Conservation (phyloP, 1,140 invertebrate species). For the Atta cephalotes region DNA sequence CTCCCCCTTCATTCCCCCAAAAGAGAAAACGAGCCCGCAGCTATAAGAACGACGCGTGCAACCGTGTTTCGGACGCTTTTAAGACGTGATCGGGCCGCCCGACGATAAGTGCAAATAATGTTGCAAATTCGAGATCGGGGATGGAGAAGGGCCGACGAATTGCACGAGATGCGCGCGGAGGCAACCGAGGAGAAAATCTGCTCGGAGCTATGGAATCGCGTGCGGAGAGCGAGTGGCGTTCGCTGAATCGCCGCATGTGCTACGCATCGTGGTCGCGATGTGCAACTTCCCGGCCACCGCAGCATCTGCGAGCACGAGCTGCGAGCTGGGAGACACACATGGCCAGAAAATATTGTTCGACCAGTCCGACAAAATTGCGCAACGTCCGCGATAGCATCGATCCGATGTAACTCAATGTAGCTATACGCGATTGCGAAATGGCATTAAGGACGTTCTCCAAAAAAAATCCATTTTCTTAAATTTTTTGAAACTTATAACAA, state of each 20-base stretch:
- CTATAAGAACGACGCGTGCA: neutral
- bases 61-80: slow-evolving; percentile 44
- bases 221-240: slow-evolving; percentile 56
- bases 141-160: neutral
- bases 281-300: slow-evolving; percentile 2
- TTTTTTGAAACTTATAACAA: too few species aligned
- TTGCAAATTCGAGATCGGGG: slow-evolving; percentile 35
- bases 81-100: slow-evolving; percentile 6
- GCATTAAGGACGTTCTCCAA: too few species aligned
- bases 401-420: neutral
- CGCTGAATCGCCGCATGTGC: slow-evolving; percentile 31
- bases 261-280: slow-evolving; percentile 11
- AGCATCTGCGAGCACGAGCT: slow-evolving; percentile 46
- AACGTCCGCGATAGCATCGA: slow-evolving; percentile 44
- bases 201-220: slow-evolving; percentile 61
- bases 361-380: slow-evolving; percentile 28
- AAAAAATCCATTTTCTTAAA: too few species aligned
- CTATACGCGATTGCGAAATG: slow-evolving; percentile 26
- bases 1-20: neutral
- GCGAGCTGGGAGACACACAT: slow-evolving; percentile 12
- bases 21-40: slow-evolving; percentile 64
- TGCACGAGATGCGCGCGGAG: slow-evolving; percentile 1
- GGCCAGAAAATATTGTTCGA: slow-evolving; percentile 37
- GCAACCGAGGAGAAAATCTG: slow-evolving; percentile 62
- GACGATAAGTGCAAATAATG: slow-evolving; percentile 62